These are phyloP conservation scores for Eupithecia abbreviata DNA, from an alignment of 2,888 invertebrate species.

Conservation along the genomic window DNA sequence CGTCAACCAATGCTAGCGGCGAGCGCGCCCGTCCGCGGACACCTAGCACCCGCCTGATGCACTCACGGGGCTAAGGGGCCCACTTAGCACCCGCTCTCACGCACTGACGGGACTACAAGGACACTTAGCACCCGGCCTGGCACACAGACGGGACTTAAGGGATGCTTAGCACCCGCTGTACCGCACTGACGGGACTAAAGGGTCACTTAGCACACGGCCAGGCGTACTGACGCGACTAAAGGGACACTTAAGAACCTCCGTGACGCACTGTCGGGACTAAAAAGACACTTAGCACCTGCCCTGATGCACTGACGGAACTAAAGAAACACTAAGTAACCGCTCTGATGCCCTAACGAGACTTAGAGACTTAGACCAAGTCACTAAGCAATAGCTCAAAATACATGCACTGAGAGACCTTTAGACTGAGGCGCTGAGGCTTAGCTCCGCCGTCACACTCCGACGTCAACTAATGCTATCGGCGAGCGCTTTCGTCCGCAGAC, in stretches of 20 bases:
- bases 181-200: background rate
- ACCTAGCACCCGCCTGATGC: background rate
- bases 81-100: background rate
- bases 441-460: conserved; percentile 77
- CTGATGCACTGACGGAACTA: background rate
- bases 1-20: conserved; percentile 68
- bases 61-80: background rate
- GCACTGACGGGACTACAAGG: background rate
- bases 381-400: background rate
- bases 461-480: conserved; percentile 67
- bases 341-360: background rate
- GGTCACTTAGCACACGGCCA: background rate
- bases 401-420: background rate
- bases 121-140: background rate
- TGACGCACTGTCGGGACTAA: background rate
- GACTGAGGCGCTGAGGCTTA: background rate
- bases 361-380: background rate
- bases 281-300: background rate
- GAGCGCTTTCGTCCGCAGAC: conserved; percentile 10
- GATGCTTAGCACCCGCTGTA: background rate
- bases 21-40: conserved; percentile 12
- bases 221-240: background rate
- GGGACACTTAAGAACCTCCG: background rate
- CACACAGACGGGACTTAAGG: background rate
- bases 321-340: no score